A percentile compares a stretch with the other conserved stretches of the same genome.
Evolutionary conservation across 2,113 vertebrate genomes (phyloP).

Genomic region (Campylomormyrus tamandua): DNA sequence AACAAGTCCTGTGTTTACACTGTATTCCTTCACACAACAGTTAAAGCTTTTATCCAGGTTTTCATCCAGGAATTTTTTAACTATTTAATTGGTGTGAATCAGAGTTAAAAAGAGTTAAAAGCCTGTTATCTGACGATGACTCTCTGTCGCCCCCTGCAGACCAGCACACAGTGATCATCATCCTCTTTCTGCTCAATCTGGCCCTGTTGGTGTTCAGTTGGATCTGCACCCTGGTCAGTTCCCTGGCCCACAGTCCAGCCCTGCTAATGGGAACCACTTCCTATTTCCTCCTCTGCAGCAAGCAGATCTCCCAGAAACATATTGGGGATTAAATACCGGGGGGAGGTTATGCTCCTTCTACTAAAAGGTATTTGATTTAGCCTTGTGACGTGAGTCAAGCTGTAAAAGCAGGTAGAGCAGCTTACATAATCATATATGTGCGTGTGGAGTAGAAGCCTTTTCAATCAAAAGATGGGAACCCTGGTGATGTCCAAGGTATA

Average conservation of each 20-base stretch:
- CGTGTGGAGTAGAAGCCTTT: not conserved
- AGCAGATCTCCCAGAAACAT: constrained; percentile 27
- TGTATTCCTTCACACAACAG: not conserved
- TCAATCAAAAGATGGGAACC: not conserved
- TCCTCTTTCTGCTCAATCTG: constrained; percentile 63
- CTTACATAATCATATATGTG: not conserved
- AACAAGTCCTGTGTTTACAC: not conserved
- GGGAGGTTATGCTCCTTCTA: not conserved
- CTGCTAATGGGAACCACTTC: constrained; percentile 54
- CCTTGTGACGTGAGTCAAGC: not conserved
- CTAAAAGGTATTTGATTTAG: not conserved
- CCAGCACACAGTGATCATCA: constrained; percentile 61
- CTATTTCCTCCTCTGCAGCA: constrained; percentile 65
- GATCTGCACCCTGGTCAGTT: constrained; percentile 62
- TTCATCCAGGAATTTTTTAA: not conserved
- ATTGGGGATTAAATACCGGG: not conserved
- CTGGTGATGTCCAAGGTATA: not conserved
- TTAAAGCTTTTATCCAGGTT: not conserved
- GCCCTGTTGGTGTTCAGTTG: constrained; percentile 59
- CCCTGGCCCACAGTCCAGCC: constrained; percentile 48
- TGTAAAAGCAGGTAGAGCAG: not conserved
- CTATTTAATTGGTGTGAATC: not conserved
- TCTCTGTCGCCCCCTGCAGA: constrained; percentile 33
- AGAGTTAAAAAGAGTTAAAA: not conserved
- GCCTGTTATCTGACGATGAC: not conserved